phyloP scores from a whole-genome alignment of 2,888 invertebrate genomes.

The Cephus pygmeus region DNA sequence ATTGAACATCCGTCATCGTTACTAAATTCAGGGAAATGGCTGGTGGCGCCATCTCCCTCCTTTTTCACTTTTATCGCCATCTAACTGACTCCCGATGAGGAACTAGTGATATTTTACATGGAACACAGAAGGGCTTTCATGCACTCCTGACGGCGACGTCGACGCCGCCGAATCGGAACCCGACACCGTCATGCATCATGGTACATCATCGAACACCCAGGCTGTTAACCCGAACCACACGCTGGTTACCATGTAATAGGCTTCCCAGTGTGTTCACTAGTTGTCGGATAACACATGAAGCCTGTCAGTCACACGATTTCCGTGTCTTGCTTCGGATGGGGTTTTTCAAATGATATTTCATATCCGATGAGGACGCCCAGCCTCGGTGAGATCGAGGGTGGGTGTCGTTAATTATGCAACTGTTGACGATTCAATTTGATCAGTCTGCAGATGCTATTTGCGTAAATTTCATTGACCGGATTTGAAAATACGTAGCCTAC shows the following conservation, averaged over 20 bases:
- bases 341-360: background rate
- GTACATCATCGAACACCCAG: constrained; percentile 49
- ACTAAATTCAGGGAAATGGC: constrained; percentile 1
- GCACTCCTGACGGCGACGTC: constrained; percentile 30
- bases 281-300: constrained; percentile 45
- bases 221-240: constrained; percentile 48
- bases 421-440: background rate
- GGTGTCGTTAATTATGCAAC: background rate
- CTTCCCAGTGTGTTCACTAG: constrained; percentile 41
- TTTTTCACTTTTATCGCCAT: constrained; percentile 22
- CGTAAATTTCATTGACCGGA: background rate
- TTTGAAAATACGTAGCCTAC: background rate
- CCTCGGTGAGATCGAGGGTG: background rate
- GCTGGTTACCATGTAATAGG: constrained; percentile 48
- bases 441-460: background rate
- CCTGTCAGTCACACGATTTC: constrained; percentile 44
- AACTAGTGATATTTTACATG: constrained; percentile 36
- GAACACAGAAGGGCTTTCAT: constrained; percentile 50
- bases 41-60: constrained; percentile 4
- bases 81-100: constrained; percentile 19
- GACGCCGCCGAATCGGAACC: constrained; percentile 44
- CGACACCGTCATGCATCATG: constrained; percentile 51
- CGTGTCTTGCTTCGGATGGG: constrained; percentile 13
- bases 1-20: background rate
- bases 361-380: background rate